Conservation (phyloP, 2,113 vertebrate genomes). For the Heptranchias perlo region DNA sequence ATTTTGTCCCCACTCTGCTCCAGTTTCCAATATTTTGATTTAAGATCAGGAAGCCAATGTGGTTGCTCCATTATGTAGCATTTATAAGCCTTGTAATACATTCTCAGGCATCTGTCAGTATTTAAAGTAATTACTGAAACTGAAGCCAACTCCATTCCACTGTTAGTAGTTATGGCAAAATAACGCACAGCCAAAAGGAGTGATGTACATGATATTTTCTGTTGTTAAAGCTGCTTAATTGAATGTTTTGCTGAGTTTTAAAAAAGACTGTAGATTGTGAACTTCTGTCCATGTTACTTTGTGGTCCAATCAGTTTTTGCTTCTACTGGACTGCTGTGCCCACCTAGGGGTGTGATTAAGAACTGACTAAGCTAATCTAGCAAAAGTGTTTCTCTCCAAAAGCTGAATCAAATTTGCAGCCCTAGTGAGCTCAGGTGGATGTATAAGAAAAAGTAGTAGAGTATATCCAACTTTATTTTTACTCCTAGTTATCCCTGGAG, state of each 20-base stretch:
- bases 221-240: neutral
- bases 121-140: slow-evolving; percentile 9
- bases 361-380: neutral
- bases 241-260: neutral
- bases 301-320: neutral
- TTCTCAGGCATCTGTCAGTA: neutral
- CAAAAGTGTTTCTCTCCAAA: neutral
- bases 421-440: neutral
- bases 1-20: neutral
- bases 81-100: neutral
- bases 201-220: neutral
- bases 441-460: neutral
- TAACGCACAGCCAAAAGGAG: neutral
- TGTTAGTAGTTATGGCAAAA: neutral
- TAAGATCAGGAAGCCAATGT: neutral
- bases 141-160: neutral
- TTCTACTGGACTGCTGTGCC: neutral
- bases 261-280: neutral
- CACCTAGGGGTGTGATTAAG: neutral
- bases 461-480: neutral
- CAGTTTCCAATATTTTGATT: slow-evolving; percentile 17
- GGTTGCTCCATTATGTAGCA: neutral
- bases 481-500: neutral
- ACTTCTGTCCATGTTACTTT: neutral
- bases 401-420: neutral